Evolutionary conservation across 1,140 invertebrate genomes (phyloP).

Genomic region (Chironomus striatipennis): DNA sequence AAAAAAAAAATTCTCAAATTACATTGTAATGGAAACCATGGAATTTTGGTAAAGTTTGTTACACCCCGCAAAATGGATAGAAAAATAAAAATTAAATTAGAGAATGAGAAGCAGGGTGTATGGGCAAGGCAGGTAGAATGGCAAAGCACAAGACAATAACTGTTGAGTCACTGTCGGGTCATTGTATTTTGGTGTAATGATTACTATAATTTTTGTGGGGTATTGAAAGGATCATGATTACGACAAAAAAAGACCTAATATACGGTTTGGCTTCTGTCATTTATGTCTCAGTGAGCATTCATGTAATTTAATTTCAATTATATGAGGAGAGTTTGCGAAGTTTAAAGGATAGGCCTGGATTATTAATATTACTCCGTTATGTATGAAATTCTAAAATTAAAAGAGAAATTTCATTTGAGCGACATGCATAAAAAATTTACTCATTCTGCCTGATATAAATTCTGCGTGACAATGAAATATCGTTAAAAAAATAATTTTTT

Average conservation of each 20-base stretch:
- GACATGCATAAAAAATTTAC: too few relatives aligned
- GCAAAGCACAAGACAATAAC: not conserved
- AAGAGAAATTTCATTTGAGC: not conserved
- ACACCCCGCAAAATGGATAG: not conserved
- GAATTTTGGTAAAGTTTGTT: not conserved
- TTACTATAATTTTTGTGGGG: not conserved
- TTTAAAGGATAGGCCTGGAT: not conserved
- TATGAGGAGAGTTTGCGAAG: not conserved
- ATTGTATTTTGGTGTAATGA: not conserved
- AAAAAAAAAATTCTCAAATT: not conserved
- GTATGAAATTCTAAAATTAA: not conserved
- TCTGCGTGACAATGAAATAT: too few relatives aligned
- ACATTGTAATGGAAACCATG: constrained; percentile 7
- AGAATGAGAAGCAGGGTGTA: not conserved
- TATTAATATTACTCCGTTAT: not conserved
- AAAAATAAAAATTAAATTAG: constrained; percentile 6
- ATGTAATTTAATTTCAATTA: not conserved
- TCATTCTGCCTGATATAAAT: too few relatives aligned
- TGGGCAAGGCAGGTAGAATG: not conserved
- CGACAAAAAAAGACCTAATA: not conserved
- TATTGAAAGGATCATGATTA: not conserved
- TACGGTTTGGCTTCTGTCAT: not conserved
- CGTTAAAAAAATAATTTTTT: too few relatives aligned
- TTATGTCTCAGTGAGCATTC: not conserved
- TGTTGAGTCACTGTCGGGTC: not conserved